Evolutionary conservation across 2,888 invertebrate genomes (phyloP), one percentile per base, ranked within the genome.

Genomic region (Silvanus unidentatus): DNA sequence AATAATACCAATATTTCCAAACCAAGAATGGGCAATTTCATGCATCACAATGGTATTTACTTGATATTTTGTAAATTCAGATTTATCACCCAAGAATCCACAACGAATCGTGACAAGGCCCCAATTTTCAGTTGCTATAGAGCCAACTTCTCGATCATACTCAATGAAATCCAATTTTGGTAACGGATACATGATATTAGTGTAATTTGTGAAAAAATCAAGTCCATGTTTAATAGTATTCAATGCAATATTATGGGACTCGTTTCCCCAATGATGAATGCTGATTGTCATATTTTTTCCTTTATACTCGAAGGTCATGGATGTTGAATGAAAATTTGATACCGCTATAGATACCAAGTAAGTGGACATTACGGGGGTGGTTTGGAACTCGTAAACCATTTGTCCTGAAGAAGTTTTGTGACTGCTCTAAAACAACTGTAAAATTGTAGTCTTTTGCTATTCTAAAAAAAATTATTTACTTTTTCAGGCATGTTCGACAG

Each of bases 21-120:
- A 64, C 64, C 64, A 64, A 40, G 56, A 62, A 47, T 64, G 64
- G 10, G 58, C 52, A 10, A 63, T 29, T 44, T 64, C 64, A 40
- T 64, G 64, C 8, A 50, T 54, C 13, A 58, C 44, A 9, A 60
- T 56, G n/a, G 50, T 13, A 29, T 45, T 22, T 29, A 55, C 50
- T 47, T 58, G 57, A 38, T 48, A 34, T 8, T 39, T 10, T 2
- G 39, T 27, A n/a, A 4, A 11, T 37, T 37, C n/a, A 22, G 8
- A 22, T 16, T 54, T 43, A 34, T 36, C 41, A 1, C 50, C 49
- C 2, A 62, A 45, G 3, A 60, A 40, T 4, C 63, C 61, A 36
- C 49, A 40, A 34, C 52, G 54, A 40, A 60, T 54, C 10, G 62
- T 62, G 2, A 62, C 55, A 2, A 64, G 43, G 1, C 64, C 64